Evolutionary conservation across 2,797 vertebrate species (phyloP).

Genomic region (Pogonophryne albipinna): DNA sequence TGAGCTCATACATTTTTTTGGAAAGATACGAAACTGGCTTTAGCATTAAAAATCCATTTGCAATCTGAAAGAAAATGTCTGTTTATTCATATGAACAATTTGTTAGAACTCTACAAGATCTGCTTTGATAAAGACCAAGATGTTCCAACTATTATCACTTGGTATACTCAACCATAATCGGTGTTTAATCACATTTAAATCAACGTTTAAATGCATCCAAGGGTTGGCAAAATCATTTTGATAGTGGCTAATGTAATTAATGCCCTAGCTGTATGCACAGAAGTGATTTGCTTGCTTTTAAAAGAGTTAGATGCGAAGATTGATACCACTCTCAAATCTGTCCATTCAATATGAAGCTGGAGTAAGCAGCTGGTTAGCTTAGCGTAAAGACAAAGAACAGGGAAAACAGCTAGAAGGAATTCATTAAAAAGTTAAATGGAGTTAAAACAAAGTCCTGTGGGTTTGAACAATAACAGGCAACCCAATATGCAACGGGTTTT

Average conservation of each 20-base stretch:
- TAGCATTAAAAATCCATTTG: conserved; percentile 16
- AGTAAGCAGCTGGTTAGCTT: not conserved
- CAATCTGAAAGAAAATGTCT: conserved; percentile 9
- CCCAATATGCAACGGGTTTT: not conserved
- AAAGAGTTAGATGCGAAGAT: not conserved
- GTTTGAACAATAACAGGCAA: conserved; percentile 18
- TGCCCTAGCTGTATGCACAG: not conserved
- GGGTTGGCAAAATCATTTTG: conserved; percentile 19
- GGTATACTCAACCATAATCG: conserved; percentile 19
- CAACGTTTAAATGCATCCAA: conserved; percentile 9
- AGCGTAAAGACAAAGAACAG: not conserved
- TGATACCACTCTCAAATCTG: not conserved
- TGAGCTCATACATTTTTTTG: conserved; percentile 24
- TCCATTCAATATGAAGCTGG: not conserved
- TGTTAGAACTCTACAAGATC: conserved; percentile 18
- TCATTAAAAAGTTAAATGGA: not conserved
- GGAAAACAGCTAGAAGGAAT: not conserved
- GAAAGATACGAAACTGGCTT: conserved; percentile 6
- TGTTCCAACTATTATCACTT: conserved; percentile 8
- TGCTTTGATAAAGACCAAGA: conserved; percentile 14
- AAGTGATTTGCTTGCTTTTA: not conserved
- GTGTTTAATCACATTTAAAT: conserved; percentile 11
- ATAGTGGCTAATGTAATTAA: conserved; percentile 6
- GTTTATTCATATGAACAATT: conserved; percentile 1
- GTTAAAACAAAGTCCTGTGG: conserved; percentile 18